Conservation (phyloP, 2,888 invertebrate genomes). For the Eutolmus rufibarbis region DNA sequence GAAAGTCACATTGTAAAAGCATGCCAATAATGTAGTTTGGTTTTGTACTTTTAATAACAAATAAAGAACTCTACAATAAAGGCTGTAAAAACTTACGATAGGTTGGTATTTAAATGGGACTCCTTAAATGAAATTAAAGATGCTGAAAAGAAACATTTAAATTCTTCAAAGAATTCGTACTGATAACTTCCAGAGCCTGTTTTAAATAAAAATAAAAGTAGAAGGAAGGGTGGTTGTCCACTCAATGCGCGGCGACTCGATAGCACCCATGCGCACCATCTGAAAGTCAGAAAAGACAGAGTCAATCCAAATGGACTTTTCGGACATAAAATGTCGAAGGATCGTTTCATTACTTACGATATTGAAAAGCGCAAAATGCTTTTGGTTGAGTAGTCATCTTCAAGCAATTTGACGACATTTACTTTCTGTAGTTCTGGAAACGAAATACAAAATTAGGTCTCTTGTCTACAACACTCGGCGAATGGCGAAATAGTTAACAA, state of each 20-base stretch:
- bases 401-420: conserved; percentile 14
- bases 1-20: not conserved
- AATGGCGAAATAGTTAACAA: conserved; percentile 19
- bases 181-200: not conserved
- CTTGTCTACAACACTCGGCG: not conserved
- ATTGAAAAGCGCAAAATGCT: conserved; percentile 26
- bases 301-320: not conserved
- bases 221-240: not conserved
- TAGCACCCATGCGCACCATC: not conserved
- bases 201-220: not conserved
- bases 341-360: conserved; percentile 36
- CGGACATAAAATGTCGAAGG: conserved; percentile 4
- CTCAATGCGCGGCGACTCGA: not conserved
- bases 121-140: not conserved
- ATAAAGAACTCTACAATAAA: not conserved
- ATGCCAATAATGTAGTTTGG: not conserved
- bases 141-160: not conserved
- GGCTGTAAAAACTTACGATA: not conserved
- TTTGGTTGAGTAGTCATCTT: not conserved
- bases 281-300: not conserved
- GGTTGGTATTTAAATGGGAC: not conserved
- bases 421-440: conserved; percentile 33
- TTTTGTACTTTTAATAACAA: not conserved
- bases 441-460: conserved; percentile 25
- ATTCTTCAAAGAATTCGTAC: not conserved